A percentile compares a stretch with the other conserved stretches of the same genome.
These are phyloP conservation scores for Cladorhizidae sp. DNA, from an alignment of 37 sponge, comb jelly and placozoan species.

Conservation along the genomic window DNA sequence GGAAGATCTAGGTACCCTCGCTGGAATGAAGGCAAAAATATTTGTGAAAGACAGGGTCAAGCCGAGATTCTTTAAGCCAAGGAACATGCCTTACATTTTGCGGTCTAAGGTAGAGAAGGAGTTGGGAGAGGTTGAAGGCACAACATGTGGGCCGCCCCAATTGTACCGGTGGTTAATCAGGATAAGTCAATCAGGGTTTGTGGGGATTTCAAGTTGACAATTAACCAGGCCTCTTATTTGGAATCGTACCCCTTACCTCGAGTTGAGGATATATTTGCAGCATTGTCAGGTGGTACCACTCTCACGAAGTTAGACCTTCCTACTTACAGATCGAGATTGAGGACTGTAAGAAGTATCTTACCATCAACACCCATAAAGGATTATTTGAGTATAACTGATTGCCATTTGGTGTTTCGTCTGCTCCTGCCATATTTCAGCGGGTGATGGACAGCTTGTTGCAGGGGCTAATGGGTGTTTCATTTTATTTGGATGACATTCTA, in stretches of 20 bases:
- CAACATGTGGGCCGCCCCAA: background rate
- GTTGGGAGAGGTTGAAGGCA: background rate
- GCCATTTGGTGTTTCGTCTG: background rate
- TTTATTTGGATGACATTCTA: conserved; percentile 46
- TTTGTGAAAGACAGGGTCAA: background rate
- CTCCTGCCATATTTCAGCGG: background rate
- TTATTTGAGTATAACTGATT: no score
- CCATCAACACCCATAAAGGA: background rate
- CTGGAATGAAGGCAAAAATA: background rate
- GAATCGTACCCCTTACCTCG: background rate
- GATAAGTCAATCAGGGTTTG: background rate
- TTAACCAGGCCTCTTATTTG: background rate
- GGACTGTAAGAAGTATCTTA: background rate
- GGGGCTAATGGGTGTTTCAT: background rate
- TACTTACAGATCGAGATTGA: background rate
- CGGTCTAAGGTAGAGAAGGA: background rate
- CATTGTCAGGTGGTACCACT: background rate
- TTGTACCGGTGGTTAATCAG: background rate
- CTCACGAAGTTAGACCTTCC: background rate
- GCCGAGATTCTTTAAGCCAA: background rate
- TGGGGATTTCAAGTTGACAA: background rate
- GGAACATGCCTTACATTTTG: background rate
- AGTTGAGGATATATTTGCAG: background rate
- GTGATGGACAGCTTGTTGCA: background rate
- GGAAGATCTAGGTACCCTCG: background rate